phyloP scores from a whole-genome alignment of 1,140 invertebrate species.

The Mercenaria mercenaria region DNA sequence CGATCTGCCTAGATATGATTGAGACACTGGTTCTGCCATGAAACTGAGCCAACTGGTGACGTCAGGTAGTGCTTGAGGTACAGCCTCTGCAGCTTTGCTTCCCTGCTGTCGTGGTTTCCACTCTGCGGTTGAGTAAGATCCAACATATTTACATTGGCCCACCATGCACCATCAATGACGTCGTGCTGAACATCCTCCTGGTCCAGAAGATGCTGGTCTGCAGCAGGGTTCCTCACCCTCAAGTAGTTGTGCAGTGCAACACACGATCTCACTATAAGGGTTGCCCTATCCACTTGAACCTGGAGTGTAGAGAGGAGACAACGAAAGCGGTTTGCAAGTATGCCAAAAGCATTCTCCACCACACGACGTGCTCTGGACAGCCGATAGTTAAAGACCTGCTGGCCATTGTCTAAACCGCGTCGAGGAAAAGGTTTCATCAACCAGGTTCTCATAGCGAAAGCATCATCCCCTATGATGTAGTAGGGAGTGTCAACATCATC shows the following conservation, averaged over 20 bases:
- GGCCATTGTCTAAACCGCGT: conserved; percentile 73
- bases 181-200: conserved; percentile 66
- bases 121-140: background rate
- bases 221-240: conserved; percentile 60
- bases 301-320: conserved; percentile 45
- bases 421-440: conserved; percentile 78
- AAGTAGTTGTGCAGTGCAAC: conserved; percentile 67
- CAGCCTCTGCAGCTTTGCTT: conserved; percentile 50
- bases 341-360: conserved; percentile 84
- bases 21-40: conserved; percentile 41
- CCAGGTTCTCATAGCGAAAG: conserved; percentile 70
- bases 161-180: conserved; percentile 65
- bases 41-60: conserved; percentile 47
- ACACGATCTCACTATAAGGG: conserved; percentile 40
- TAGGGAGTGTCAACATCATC: conserved; percentile 44
- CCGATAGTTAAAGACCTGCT: conserved; percentile 86
- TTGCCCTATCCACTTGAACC: conserved; percentile 51
- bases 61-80: conserved; percentile 64
- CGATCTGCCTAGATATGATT: no score
- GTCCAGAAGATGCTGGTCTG: conserved; percentile 56
- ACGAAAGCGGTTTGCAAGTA: conserved; percentile 64
- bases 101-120: conserved; percentile 26
- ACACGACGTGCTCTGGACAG: conserved; percentile 80
- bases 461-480: conserved; percentile 77
- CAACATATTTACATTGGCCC: conserved; percentile 26